Percentiles rank a stretch among this genome's conserved stretches.
phyloP scores from a whole-genome alignment of 2,113 vertebrate species.

The Callithrix jacchus region DNA sequence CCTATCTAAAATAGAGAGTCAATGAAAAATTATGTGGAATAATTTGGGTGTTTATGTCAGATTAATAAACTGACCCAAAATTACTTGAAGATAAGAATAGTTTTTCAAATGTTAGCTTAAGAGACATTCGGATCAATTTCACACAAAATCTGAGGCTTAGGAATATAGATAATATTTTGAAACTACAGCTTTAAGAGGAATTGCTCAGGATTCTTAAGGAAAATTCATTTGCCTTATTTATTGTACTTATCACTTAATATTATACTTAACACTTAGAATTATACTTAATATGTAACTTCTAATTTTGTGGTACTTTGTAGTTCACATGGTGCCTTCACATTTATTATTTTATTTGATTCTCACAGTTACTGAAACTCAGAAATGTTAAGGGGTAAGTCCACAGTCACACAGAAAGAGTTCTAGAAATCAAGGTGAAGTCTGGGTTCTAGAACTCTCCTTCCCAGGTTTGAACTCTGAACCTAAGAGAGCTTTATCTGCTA shows the following conservation, averaged over 20 bases:
- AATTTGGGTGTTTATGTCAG: neutral
- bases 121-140: neutral
- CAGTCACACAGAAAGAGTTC: neutral
- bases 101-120: conserved; percentile 9
- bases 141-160: neutral
- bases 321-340: neutral
- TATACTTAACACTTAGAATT: neutral
- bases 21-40: neutral
- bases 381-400: neutral
- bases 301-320: neutral
- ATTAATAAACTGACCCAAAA: neutral
- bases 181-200: conserved; percentile 23
- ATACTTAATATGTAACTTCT: neutral
- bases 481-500: neutral
- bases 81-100: neutral
- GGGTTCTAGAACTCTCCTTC: no score
- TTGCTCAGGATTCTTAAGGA: conserved; percentile 1
- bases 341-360: neutral
- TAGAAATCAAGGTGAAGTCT: neutral
- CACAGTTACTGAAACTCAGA: neutral
- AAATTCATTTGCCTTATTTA: neutral
- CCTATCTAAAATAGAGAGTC: neutral
- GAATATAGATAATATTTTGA: conserved; percentile 24
- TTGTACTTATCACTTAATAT: neutral
- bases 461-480: neutral